Evolutionary conservation across 2,797 vertebrate genomes (phyloP), one percentile per base, ranked within the genome.

Genomic region (Leucoraja ocellata): DNA sequence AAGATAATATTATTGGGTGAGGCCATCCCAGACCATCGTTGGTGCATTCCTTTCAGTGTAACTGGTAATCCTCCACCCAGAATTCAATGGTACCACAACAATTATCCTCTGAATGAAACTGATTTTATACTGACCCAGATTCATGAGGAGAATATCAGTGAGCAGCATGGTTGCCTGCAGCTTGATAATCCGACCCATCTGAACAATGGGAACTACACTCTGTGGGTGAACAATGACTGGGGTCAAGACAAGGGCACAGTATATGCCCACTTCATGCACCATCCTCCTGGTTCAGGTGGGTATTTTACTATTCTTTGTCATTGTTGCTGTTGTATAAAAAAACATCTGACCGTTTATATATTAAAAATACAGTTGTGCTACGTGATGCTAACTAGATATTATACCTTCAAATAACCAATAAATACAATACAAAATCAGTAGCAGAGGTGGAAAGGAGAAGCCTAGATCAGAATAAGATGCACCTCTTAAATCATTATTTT

Each of bases 41-140:
- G 99, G 99, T 99, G 99, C 96, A 99, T 99, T 95, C 98, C 98
- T 93, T 99, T 99, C 97, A 99, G 98, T 93, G 96, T 99, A 94
- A 96, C 96, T 95, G 98, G 98, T 93, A 99, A 99, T 95, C 99
- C 99, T 63, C 84, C 95, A 94, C 98, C 98, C 0, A 74, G 94
- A 1, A 94, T 99, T 54, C 95, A 96, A 94, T 99, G 99, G 99
- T 96, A 97, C 94, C 96, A 96, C 94, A 95, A 98, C 1, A 97
- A 95, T 63, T 94, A 95, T 65, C 91, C 94, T 7, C 95, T 99
- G 94, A 96, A 94, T 5, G 98, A 99, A 94, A 98, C 96, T 2
- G 79, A 93, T 76, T 99, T 97, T 95, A 99, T 99, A 96, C 96
- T 95, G 94, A 99, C 98, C 93, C 96, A 95, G 95, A 98, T 99